Base-by-base conservation (phyloP, 2,888 invertebrate genomes). In the Holacanthella duospinosa region DNA sequence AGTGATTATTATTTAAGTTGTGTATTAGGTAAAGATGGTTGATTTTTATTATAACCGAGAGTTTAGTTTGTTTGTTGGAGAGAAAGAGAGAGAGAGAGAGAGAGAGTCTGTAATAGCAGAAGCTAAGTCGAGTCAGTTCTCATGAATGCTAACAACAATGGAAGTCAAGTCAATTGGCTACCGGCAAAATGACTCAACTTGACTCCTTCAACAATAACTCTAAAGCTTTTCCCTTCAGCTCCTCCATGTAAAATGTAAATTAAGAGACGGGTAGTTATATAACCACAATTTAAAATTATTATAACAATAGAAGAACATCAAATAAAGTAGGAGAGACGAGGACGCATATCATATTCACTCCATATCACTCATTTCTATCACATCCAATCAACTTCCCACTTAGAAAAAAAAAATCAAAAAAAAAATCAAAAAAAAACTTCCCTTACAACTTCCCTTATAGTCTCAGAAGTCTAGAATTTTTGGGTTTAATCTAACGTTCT, bases 331-430 rank as follows among this genome's bases (percentile, higher is more conserved):
- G n/a, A n/a, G n/a, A n/a, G n/a, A n/a, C n/a, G n/a, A n/a, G n/a
- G n/a, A n/a, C 36, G 9, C 36, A 36, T 36, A 36, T 36, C 36
- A 36, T 36, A 36, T 36, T 53, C 25, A 53, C 54, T 24, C 27
- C 27, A 29, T 27, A 55, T 27, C 55, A 55, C 29, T 48, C 48
- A 48, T 55, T 55, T 29, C 55, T 55, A 55, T 55, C 55, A 55
- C 55, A 55, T 55, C 27, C 55, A 55, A 55, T 55, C 55, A 55
- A 55, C 55, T 55, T 55, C 55, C 55, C 55, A 55, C 55, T 12
- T 6, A 12, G 25, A 25, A 29, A 26, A 55, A 36, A 16, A 36
- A 36, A 16, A 36, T 16, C 4, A 21, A 9, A 21, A 55, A 55
- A 55, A 55, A 29, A 55, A 55, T 6, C 54, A 53, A 53, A 27